Evolutionary conservation across 2,888 invertebrate species (phyloP).

Genomic region (Eudasyphora cyanicolor): DNA sequence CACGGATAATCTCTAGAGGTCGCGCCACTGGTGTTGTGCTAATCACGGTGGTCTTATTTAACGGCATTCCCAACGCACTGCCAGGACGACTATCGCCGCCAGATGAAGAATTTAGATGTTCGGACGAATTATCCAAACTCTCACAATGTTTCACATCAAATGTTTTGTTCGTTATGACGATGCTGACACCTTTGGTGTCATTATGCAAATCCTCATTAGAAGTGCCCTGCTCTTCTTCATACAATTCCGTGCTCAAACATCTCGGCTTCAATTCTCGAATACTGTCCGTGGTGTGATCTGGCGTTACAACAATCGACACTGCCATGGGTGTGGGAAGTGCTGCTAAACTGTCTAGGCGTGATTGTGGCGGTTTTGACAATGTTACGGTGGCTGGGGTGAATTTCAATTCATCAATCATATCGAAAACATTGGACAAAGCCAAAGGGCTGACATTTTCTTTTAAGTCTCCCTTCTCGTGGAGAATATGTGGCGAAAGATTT

Average conservation of each 20-base stretch:
- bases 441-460: slow-evolving; percentile 81
- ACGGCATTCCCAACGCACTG: slow-evolving; percentile 45
- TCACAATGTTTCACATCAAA: slow-evolving; percentile 73
- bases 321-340: slow-evolving; percentile 76
- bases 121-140: slow-evolving; percentile 68
- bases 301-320: background rate
- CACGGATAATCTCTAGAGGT: slow-evolving; percentile 74
- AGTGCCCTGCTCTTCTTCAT: slow-evolving; percentile 17
- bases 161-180: slow-evolving; percentile 73
- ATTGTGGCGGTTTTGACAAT: slow-evolving; percentile 45
- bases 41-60: slow-evolving; percentile 75
- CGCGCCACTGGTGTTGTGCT: slow-evolving; percentile 69
- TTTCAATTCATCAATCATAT: slow-evolving; percentile 76
- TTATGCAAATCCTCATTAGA: slow-evolving; percentile 50
- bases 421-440: slow-evolving; percentile 75
- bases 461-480: slow-evolving; percentile 50
- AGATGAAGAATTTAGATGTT: slow-evolving; percentile 68
- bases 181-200: slow-evolving; percentile 51
- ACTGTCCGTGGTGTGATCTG: slow-evolving; percentile 2
- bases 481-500: slow-evolving; percentile 41
- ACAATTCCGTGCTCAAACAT: slow-evolving; percentile 68
- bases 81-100: slow-evolving; percentile 53
- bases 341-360: slow-evolving; percentile 73
- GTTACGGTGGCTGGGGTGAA: slow-evolving; percentile 76
- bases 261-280: slow-evolving; percentile 72